A percentile compares a stretch with the other conserved stretches of the same genome.
Evolutionary conservation across 2,113 vertebrate species (phyloP).

Genomic region (Addax nasomaculatus): DNA sequence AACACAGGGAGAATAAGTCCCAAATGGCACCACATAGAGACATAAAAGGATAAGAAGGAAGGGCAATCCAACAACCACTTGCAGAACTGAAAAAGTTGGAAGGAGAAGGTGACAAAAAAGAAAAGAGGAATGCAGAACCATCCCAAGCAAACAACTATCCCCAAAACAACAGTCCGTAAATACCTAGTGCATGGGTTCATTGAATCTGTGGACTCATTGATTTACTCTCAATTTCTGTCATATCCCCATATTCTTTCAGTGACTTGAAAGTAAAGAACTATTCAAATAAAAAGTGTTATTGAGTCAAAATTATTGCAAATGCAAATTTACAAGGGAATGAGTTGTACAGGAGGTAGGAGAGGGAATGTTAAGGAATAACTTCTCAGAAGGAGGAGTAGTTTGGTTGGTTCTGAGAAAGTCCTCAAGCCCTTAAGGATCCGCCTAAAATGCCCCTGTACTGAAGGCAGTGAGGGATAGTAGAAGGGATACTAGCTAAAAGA

Average conservation of each 20-base stretch:
- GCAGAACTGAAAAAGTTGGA: conserved; percentile 81
- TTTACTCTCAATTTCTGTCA: neutral
- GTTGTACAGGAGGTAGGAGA: neutral
- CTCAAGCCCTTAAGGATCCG: neutral
- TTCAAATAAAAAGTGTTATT: neutral
- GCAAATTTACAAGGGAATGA: neutral
- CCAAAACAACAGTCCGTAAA: neutral
- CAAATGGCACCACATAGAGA: conserved; percentile 91
- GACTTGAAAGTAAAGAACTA: neutral
- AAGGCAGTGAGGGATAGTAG: neutral
- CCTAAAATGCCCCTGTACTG: neutral
- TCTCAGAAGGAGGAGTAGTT: neutral
- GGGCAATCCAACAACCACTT: conserved; percentile 82
- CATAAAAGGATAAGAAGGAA: conserved; percentile 86
- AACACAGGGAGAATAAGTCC: conserved; percentile 93
- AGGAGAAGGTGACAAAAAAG: neutral
- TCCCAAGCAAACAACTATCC: neutral
- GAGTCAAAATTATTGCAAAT: neutral
- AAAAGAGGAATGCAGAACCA: neutral
- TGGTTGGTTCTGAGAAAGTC: neutral
- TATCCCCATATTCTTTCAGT: neutral
- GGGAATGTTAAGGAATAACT: neutral
- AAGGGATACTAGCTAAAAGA: neutral
- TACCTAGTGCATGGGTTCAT: neutral
- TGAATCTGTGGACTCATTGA: neutral